Percentiles rank a stretch among this genome's conserved stretches.
Evolutionary conservation across 2,113 vertebrate genomes (phyloP).

Genomic region (Xerus inauris): DNA sequence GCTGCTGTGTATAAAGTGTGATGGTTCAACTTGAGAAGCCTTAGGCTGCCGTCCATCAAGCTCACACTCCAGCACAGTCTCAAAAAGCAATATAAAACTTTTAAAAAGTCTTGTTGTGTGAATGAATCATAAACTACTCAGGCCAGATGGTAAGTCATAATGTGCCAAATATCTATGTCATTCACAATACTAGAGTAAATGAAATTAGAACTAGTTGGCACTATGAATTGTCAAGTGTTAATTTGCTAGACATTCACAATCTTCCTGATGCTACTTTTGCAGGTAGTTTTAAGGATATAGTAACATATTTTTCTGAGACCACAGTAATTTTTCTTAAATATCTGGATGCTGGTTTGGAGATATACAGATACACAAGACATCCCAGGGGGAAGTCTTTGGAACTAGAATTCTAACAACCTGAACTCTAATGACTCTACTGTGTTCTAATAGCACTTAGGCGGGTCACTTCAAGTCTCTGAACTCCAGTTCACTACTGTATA

Average conservation of each 20-base stretch:
- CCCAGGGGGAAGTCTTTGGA: not conserved
- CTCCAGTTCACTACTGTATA: not conserved
- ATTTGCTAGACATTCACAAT: constrained; percentile 53
- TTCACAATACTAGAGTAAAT: constrained; percentile 43
- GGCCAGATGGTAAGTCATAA: constrained; percentile 71
- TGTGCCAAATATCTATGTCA: constrained; percentile 68
- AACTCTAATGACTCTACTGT: not conserved
- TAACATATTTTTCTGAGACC: not conserved
- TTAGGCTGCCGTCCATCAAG: not conserved
- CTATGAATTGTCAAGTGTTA: constrained; percentile 27
- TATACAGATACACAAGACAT: not conserved
- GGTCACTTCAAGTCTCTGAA: not conserved
- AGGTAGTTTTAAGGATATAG: not conserved
- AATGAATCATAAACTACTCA: constrained; percentile 70
- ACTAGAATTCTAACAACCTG: not conserved
- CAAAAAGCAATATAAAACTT: constrained; percentile 56
- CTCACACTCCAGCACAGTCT: not conserved
- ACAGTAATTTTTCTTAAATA: not conserved
- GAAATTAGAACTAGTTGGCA: constrained; percentile 56
- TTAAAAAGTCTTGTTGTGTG: constrained; percentile 29
- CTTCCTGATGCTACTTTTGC: not conserved
- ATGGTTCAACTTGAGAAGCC: not conserved
- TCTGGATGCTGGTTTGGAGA: not conserved
- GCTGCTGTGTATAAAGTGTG: not conserved
- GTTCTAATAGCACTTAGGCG: fast-evolving